phyloP scores from a whole-genome alignment of 53 echinoderm and acorn worm genomes.

The Antedon mediterranea region DNA sequence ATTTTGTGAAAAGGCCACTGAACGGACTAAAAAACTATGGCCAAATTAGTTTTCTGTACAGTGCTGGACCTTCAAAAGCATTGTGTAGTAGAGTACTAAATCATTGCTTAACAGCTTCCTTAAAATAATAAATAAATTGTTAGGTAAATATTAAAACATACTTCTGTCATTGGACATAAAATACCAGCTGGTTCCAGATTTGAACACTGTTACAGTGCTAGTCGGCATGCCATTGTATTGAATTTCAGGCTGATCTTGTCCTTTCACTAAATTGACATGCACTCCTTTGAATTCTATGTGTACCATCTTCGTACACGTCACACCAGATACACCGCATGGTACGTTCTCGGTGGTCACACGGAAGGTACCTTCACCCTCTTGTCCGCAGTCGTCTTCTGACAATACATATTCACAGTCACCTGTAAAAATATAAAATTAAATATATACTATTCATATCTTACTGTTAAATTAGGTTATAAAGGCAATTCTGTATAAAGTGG shows the following conservation, averaged over 20 bases:
- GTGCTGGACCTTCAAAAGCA: too few species aligned
- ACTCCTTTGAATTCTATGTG: constrained; percentile 28
- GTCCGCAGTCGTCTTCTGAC: constrained; percentile 40
- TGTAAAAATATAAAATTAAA: too few species aligned
- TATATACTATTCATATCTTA: too few species aligned
- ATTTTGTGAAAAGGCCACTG: too few species aligned
- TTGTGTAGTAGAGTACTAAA: too few species aligned
- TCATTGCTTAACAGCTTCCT: too few species aligned
- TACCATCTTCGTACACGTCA: constrained; percentile 67
- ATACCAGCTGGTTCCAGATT: neutral
- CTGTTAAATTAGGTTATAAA: too few species aligned
- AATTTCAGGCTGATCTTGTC: constrained; percentile 13
- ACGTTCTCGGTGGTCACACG: constrained; percentile 57
- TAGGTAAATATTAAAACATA: neutral
- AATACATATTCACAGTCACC: constrained; percentile 69
- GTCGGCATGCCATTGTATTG: neutral
- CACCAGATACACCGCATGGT: constrained; percentile 57
- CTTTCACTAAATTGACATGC: constrained; percentile 28
- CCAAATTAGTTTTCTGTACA: too few species aligned
- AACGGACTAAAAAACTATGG: too few species aligned
- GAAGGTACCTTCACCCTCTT: constrained; percentile 24
- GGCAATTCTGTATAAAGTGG: too few species aligned
- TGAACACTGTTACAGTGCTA: neutral
- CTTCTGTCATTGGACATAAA: neutral
- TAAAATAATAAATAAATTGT: too few species aligned